A percentile compares a stretch with the other conserved stretches of the same genome.
phyloP scores from a whole-genome alignment of 2,888 invertebrate species.

The Schrankia costaestrigalis region DNA sequence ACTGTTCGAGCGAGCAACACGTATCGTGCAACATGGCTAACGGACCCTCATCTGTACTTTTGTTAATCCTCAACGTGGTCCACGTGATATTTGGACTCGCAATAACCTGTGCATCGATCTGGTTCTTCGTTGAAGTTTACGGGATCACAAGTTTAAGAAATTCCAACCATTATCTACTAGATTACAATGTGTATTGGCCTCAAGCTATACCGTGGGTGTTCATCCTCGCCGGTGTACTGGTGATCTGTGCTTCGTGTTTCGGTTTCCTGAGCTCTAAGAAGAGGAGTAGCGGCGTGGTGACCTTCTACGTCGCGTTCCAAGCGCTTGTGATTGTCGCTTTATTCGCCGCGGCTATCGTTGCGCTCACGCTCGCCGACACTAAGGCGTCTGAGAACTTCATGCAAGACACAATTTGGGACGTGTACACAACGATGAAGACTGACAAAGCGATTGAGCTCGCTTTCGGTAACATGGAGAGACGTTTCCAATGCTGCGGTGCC shows the following conservation, averaged over 20 bases:
- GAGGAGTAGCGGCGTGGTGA: slow-evolving; percentile 47
- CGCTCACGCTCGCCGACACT: slow-evolving; percentile 60
- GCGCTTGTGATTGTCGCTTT: slow-evolving; percentile 45
- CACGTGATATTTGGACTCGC: slow-evolving; percentile 51
- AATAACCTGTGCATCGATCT: slow-evolving; percentile 52
- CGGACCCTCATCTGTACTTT: slow-evolving; percentile 32
- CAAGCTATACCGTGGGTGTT: slow-evolving; percentile 73
- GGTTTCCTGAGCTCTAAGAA: slow-evolving; percentile 59
- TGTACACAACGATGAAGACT: slow-evolving; percentile 54
- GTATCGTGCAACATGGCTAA: slow-evolving; percentile 34
- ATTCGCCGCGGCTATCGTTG: slow-evolving; percentile 47
- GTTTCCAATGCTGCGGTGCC: slow-evolving; percentile 69
- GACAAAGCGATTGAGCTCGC: slow-evolving; percentile 44
- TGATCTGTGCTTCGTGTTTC: slow-evolving; percentile 53
- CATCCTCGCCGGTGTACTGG: slow-evolving; percentile 53
- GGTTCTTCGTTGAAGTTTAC: slow-evolving; percentile 62
- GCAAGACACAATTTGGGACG: slow-evolving; percentile 68
- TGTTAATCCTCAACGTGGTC: slow-evolving; percentile 52
- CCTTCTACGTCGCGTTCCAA: slow-evolving; percentile 47
- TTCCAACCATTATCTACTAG: slow-evolving; percentile 63
- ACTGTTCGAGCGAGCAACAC: slow-evolving; percentile 24
- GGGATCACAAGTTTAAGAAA: slow-evolving; percentile 56
- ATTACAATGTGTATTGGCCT: slow-evolving; percentile 71
- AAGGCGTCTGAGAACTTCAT: slow-evolving; percentile 59
- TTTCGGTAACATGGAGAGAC: slow-evolving; percentile 58